Conservation (phyloP, 2,888 invertebrate species). For the Agrochola lota region DNA sequence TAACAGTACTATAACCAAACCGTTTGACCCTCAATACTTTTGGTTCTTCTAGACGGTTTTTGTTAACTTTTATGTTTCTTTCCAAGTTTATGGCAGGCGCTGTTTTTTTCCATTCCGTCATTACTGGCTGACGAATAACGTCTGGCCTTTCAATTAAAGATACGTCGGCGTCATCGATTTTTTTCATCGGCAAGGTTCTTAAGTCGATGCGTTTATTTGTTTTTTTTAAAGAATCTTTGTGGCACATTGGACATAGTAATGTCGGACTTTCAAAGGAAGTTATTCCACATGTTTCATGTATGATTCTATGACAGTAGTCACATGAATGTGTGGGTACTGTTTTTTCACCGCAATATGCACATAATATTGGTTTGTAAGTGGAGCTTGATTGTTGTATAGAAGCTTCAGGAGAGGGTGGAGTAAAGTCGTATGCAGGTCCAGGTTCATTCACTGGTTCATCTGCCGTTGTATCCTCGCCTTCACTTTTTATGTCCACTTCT, state of each 20-base stretch:
- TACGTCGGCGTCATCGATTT: not conserved
- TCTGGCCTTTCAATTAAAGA: not conserved
- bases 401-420: not conserved
- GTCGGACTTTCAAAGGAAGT: not conserved
- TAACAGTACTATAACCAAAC: not conserved
- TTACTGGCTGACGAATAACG: not conserved
- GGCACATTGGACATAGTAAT: slow-evolving; percentile 11
- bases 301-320: not conserved
- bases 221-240: not conserved
- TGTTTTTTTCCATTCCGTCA: not conserved
- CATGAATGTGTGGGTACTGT: slow-evolving; percentile 13
- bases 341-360: slow-evolving; percentile 5
- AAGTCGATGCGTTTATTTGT: not conserved
- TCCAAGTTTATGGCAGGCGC: not conserved
- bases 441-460: slow-evolving; percentile 19
- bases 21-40: not conserved
- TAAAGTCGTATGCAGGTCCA: not conserved
- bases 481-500: slow-evolving; percentile 5
- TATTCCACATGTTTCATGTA: slow-evolving; percentile 30
- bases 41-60: not conserved
- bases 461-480: not conserved
- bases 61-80: not conserved
- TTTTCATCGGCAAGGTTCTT: not conserved
- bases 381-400: not conserved
- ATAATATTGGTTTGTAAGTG: not conserved